Base-by-base conservation (phyloP, 2,113 vertebrate genomes). In the Pedionomus torquatus region DNA sequence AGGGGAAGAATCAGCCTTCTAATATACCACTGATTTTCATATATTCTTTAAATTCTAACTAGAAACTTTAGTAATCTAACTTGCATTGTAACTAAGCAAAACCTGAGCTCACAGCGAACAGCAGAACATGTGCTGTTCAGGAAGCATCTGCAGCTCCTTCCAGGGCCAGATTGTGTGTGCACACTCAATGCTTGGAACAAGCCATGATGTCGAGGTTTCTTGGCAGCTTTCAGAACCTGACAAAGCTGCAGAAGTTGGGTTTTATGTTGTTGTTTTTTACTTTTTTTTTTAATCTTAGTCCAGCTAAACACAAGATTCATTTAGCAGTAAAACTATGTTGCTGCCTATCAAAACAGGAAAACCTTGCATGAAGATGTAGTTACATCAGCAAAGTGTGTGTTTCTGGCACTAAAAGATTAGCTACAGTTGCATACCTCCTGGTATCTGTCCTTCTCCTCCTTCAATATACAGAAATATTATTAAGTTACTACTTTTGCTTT, bases 301-400 rank as follows among this genome's bases (percentile, higher is more conserved):
- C 68, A 74, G 31, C 11, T 75, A 79, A 91, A 87, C 48, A 46
- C 37, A 82, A 64, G 48, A 68, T 82, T 39, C 7, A 1, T 81
- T 89, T 33, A 91, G 37, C 39, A 89, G 51, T 66, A 74, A 46
- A 92, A 54, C 46, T 81, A 35, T 6, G 1, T 55, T 28, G 46
- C 43, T 91, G 55, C 46, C 79, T 89, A 74, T 70, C 91, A 74
- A 75, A 95, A 83, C 76, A 87, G 71, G 89, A 92, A 95, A 87
- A 70, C 37, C 37, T 90, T 87, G n/a, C 55, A 51, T 44, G 55
- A 82, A 89, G 89, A 64, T 39, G 44, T 8, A 60, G 19, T 82
- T 86, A 54, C 31, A 85, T 19, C 37, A 91, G 7, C 35, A 80
- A 80, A 46, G 43, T 39, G 13, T 5, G 10, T 58, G 16, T 37